These are phyloP conservation scores for Mamestra configurata DNA, from an alignment of 1,140 invertebrate species.

Conservation along the genomic window DNA sequence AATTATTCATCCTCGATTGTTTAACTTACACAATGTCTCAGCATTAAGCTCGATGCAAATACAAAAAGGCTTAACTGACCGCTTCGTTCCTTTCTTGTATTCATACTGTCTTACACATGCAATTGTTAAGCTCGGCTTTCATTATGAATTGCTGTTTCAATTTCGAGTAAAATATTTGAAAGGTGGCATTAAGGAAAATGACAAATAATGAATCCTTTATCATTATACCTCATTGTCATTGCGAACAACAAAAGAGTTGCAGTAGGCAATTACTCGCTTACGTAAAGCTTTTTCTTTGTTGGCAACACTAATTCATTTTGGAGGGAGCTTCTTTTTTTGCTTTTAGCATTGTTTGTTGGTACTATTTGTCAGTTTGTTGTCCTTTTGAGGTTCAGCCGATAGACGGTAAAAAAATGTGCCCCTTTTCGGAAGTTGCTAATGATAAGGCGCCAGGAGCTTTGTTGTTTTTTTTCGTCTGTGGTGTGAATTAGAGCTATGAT, in stretches of 20 bases:
- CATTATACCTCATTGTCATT: constrained; percentile 47
- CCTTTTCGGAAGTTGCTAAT: constrained; percentile 85
- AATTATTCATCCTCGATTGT: constrained; percentile 50
- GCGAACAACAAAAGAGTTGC: constrained; percentile 55
- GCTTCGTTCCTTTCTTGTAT: constrained; percentile 36
- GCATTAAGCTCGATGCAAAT: constrained; percentile 31
- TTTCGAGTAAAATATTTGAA: constrained; percentile 43
- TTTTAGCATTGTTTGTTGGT: constrained; percentile 73
- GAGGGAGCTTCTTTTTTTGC: constrained; percentile 61
- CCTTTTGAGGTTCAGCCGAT: constrained; percentile 75
- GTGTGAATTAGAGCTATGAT: constrained; percentile 67
- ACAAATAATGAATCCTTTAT: constrained; percentile 50
- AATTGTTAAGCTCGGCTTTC: constrained; percentile 37
- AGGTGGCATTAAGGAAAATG: constrained; percentile 47
- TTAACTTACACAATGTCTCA: constrained; percentile 39
- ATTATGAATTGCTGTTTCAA: constrained; percentile 39
- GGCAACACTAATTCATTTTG: constrained; percentile 56
- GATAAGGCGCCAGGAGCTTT: constrained; percentile 85
- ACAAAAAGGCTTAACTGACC: constrained; percentile 33
- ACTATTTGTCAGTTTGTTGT: constrained; percentile 85
- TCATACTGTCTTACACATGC: constrained; percentile 42
- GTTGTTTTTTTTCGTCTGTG: constrained; percentile 64
- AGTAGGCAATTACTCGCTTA: constrained; percentile 55
- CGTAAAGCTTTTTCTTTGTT: constrained; percentile 61
- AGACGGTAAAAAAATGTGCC: constrained; percentile 76